These are phyloP conservation scores for Drosophila obscura DNA, from an alignment of 1,140 invertebrate species.

Conservation along the genomic window DNA sequence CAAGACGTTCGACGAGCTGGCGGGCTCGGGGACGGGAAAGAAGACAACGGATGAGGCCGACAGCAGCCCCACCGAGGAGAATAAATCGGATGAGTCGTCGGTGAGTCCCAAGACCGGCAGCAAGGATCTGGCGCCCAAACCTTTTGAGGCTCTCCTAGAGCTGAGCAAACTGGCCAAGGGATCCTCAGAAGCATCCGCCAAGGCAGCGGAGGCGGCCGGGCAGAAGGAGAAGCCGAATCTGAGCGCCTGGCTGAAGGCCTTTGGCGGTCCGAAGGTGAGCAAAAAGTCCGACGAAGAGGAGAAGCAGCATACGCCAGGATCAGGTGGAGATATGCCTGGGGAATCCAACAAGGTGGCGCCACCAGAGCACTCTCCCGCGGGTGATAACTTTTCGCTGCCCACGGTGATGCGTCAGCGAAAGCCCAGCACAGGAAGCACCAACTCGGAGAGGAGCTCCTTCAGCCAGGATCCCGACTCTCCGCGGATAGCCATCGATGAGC, in stretches of 20 bases:
- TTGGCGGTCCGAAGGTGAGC: slow-evolving; percentile 90
- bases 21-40: slow-evolving; percentile 54
- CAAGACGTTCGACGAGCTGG: slow-evolving; percentile 85
- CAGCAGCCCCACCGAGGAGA: slow-evolving; percentile 61
- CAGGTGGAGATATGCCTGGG: slow-evolving; percentile 12
- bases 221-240: slow-evolving; percentile 91
- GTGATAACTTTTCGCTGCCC: slow-evolving; percentile 71
- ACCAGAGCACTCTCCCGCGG: slow-evolving; percentile 63
- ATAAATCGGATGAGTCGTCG: slow-evolving; percentile 23
- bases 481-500: slow-evolving; percentile 86
- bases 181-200: neutral
- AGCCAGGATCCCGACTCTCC: slow-evolving; percentile 90
- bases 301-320: slow-evolving; percentile 55
- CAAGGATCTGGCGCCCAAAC: slow-evolving; percentile 52
- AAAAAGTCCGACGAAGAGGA: slow-evolving; percentile 83
- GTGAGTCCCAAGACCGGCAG: slow-evolving; percentile 23
- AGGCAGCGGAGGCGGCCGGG: slow-evolving; percentile 13
- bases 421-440: slow-evolving; percentile 89
- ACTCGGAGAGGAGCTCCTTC: slow-evolving; percentile 90
- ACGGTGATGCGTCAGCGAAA: slow-evolving; percentile 85
- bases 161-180: slow-evolving; percentile 43
- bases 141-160: slow-evolving; percentile 65
- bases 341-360: slow-evolving; percentile 44
- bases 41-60: slow-evolving; percentile 67
- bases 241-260: slow-evolving; percentile 95